A percentile compares a stretch with the other conserved stretches of the same genome.
These are phyloP conservation scores for Phaonia tiefii DNA, from an alignment of 2,888 invertebrate genomes.

Conservation along the genomic window DNA sequence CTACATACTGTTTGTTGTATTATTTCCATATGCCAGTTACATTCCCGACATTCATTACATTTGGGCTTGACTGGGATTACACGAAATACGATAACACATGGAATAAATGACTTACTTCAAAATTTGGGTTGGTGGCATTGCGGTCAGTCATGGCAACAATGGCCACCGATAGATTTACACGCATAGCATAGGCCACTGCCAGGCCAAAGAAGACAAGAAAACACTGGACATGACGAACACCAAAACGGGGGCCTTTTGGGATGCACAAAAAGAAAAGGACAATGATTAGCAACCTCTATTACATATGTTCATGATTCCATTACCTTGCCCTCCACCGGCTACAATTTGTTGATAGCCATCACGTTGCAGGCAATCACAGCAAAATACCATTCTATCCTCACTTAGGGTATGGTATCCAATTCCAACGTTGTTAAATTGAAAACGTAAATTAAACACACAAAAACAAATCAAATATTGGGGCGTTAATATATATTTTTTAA, in stretches of 20 bases:
- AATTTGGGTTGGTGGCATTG: constrained; percentile 81
- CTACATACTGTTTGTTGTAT: not conserved
- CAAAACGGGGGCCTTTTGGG: constrained; percentile 82
- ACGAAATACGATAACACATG: not conserved
- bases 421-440: not conserved
- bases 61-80: not conserved
- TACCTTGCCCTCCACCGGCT: constrained; percentile 70
- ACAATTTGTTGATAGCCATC: constrained; percentile 80
- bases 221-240: constrained; percentile 85
- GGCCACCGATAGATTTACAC: constrained; percentile 87
- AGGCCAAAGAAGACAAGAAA: constrained; percentile 84
- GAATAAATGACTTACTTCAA: constrained; percentile 78
- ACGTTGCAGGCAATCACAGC: constrained; percentile 76
- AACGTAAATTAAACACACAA: constrained; percentile 4
- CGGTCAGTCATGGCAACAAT: constrained; percentile 88
- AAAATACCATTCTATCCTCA: constrained; percentile 67
- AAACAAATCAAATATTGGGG: not conserved
- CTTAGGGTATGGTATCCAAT: not conserved
- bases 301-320: no score
- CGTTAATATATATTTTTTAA: not conserved
- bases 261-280: no score
- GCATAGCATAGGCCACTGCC: constrained; percentile 84
- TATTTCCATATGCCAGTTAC: not conserved
- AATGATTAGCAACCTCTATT: not conserved
- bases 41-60: not conserved